Base-by-base conservation (phyloP, 2,113 vertebrate genomes). In the Peromyscus maniculatus region DNA sequence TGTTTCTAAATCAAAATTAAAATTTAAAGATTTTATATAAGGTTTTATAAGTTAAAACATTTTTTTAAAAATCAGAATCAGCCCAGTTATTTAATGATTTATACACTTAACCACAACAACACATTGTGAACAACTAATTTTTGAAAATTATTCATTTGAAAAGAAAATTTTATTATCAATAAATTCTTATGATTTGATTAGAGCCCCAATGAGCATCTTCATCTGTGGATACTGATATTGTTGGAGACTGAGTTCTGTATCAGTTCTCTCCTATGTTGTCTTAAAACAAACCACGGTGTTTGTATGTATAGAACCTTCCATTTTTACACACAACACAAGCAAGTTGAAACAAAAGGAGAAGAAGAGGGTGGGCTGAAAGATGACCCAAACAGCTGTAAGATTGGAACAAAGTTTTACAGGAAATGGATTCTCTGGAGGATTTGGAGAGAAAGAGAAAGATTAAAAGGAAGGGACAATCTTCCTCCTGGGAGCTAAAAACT, bases 1-100 rank as follows among this genome's bases (percentile, higher is more conserved):
- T 79, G 3, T 39, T 57, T 91, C 36, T n/a, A 59, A 91, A 55
- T 93, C 62, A 69, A 90, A 95, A 87, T 95, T 52, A 86, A 94
- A 95, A 84, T 5, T 87, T 94, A 7, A 16, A 43, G 78, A 28
- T 15, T 75, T 87, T 24, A 16, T 87, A 2, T 69, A 78, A 83
- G 39, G 0, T 46, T 89, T 43, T 87, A 19, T 52, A 78, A 62
- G 49, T 87, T 62, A 67, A 96, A 87, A 87, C 2, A 55, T 87
- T 92, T 95, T 94, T 93, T 71, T 79, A 90, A 71, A 19, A 71
- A 19, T 66, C 7, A 88, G 31, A 67, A 88, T 88, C 52, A 66
- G 26, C 80, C 36, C 1, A 72, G 39, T 95, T 86, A 90, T 49
- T 83, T 93, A 89, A 46, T 91, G 72, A 79, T 80, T 79, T 72